phyloP scores from a whole-genome alignment of 1,140 invertebrate genomes.

The Aphelenchoides avenae region DNA sequence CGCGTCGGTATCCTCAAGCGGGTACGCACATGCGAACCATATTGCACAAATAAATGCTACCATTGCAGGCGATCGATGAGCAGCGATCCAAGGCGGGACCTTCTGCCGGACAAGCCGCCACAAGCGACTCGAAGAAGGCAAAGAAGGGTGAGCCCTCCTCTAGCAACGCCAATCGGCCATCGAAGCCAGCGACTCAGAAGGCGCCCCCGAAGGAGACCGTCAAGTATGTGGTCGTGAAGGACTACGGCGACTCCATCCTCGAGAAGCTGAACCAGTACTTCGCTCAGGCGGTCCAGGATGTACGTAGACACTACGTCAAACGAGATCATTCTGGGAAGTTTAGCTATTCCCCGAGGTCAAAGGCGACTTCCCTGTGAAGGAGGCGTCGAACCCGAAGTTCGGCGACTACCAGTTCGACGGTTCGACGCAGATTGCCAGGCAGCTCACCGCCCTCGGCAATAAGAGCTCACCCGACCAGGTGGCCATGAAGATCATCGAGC shows the following conservation, averaged over 20 bases:
- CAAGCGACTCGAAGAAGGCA: too few relatives aligned
- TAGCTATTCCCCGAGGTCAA: constrained; percentile 23
- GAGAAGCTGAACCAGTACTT: constrained; percentile 42
- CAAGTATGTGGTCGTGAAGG: constrained; percentile 48
- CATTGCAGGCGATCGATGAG: neutral
- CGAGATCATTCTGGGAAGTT: constrained; percentile 2
- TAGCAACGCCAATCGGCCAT: too few relatives aligned
- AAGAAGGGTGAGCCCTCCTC: too few relatives aligned
- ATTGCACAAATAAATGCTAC: neutral
- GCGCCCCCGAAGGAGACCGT: too few relatives aligned
- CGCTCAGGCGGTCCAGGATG: constrained; percentile 34
- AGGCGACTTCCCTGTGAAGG: constrained; percentile 39
- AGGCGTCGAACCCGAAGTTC: constrained; percentile 64
- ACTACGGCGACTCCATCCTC: constrained; percentile 54
- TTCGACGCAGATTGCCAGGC: constrained; percentile 75
- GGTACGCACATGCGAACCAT: too few relatives aligned
- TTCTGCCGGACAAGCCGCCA: too few relatives aligned
- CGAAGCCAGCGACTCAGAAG: too few relatives aligned
- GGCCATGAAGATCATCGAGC: constrained; percentile 71
- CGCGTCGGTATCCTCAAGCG: constrained; percentile 22
- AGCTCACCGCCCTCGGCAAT: constrained; percentile 60
- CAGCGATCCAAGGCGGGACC: too few relatives aligned
- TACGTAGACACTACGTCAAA: constrained; percentile 9
- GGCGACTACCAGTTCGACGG: constrained; percentile 98
- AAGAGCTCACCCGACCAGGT: constrained; percentile 73